These are phyloP conservation scores for Lepidurus couesii DNA, from an alignment of 1,140 invertebrate species.

Conservation along the genomic window DNA sequence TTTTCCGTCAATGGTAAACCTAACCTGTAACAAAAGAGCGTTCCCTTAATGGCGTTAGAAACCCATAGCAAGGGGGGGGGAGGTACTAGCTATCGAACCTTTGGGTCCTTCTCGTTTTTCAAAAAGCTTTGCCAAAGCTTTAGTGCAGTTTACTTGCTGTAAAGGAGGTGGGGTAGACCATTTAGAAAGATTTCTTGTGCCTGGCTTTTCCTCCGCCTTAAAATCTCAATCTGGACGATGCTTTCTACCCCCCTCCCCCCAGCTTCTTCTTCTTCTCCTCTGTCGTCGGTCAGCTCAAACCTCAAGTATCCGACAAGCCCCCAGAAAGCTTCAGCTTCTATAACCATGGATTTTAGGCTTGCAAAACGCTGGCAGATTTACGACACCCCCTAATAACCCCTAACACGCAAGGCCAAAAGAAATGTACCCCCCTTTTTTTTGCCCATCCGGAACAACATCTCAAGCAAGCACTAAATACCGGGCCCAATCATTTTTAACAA, in stretches of 20 bases:
- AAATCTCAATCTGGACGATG: not conserved
- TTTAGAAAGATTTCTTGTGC: not conserved
- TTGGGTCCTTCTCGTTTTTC: constrained; percentile 15
- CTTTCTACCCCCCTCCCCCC: not conserved
- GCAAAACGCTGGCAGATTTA: not conserved
- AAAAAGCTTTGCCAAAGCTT: not conserved
- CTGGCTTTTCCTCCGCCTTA: not conserved
- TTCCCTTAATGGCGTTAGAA: constrained; percentile 12
- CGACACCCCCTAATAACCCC: constrained; percentile 13
- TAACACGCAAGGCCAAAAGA: not conserved
- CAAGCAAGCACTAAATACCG: not conserved
- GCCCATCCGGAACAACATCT: not conserved
- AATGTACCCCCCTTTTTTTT: not conserved
- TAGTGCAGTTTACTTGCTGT: not conserved
- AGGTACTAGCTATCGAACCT: not conserved
- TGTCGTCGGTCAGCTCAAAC: not conserved
- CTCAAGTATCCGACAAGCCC: not conserved
- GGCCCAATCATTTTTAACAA: not conserved
- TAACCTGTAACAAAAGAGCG: constrained; percentile 8
- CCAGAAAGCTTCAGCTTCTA: not conserved
- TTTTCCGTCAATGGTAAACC: not conserved
- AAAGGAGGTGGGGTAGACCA: not conserved
- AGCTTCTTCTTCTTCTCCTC: not conserved
- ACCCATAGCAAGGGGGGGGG: not conserved
- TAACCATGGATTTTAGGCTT: not conserved